Conservation (phyloP, 2,113 vertebrate species). For the Xyrauchen texanus region DNA sequence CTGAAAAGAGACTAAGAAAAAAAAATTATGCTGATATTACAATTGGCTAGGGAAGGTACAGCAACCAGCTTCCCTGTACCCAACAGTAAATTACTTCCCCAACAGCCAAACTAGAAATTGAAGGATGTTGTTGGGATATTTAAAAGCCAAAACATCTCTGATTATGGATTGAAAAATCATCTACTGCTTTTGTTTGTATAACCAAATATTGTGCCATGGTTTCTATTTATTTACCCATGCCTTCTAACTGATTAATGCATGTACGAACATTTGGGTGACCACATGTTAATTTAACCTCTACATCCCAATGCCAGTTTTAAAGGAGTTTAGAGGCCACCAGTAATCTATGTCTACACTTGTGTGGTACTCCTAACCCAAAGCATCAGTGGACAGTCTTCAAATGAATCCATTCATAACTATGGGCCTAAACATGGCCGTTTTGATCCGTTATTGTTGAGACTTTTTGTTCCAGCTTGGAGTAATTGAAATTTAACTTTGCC, state of each 20-base stretch:
- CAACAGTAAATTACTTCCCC: background rate
- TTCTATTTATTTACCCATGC: constrained; percentile 43
- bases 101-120: constrained; percentile 1
- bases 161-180: background rate
- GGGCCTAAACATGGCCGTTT: background rate
- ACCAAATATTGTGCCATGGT: constrained; percentile 2
- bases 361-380: background rate
- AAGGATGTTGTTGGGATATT: background rate
- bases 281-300: background rate
- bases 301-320: no score
- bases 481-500: background rate
- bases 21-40: no score
- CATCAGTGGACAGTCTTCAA: background rate
- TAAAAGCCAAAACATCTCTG: background rate
- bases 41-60: no score
- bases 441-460: background rate
- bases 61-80: no score
- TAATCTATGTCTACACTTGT: no score
- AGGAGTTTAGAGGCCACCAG: no score
- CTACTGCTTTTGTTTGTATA: constrained; percentile 4
- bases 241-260: background rate
- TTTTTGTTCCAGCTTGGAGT: background rate
- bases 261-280: background rate
- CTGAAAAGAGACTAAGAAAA: no score
- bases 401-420: no score